A percentile compares a stretch with the other conserved stretches of the same genome.
Conservation (phyloP, 2,797 vertebrate species). For the Acestrorhynchus altus region DNA sequence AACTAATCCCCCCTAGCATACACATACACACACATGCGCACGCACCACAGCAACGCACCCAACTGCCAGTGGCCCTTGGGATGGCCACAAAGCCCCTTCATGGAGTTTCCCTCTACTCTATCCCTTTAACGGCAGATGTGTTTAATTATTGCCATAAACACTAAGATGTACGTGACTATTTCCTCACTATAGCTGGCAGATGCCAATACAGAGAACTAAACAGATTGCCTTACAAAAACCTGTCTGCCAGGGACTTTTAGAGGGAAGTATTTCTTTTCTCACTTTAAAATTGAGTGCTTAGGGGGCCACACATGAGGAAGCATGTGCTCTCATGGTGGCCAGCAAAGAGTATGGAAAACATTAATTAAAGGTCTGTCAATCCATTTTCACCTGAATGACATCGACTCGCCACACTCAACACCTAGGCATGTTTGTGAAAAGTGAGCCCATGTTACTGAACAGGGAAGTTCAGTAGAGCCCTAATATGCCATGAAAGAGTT, state of each 20-base stretch:
- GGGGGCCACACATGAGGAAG: conserved; percentile 68
- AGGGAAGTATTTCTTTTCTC: conserved; percentile 76
- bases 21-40: conserved; percentile 49
- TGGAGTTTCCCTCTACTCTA: conserved; percentile 56
- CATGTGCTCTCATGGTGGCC: conserved; percentile 37
- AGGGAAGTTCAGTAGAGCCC: background rate
- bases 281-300: conserved; percentile 81
- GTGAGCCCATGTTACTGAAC: background rate
- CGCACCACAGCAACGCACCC: conserved; percentile 30
- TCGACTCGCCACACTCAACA: conserved; percentile 78
- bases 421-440: conserved; percentile 73
- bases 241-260: conserved; percentile 78
- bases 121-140: conserved; percentile 67
- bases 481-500: background rate
- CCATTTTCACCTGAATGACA: conserved; percentile 88
- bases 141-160: conserved; percentile 77
- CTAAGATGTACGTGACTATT: conserved; percentile 65
- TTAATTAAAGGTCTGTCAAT: conserved; percentile 97
- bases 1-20: background rate
- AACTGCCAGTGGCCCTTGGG: conserved; percentile 50
- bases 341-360: conserved; percentile 74
- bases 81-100: conserved; percentile 58
- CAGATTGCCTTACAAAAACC: conserved; percentile 86
- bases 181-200: conserved; percentile 71
- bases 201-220: conserved; percentile 72